Evolutionary conservation across 2,888 invertebrate species (phyloP), one percentile per base, ranked within the genome.

Genomic region (Andricus quercusramuli): DNA sequence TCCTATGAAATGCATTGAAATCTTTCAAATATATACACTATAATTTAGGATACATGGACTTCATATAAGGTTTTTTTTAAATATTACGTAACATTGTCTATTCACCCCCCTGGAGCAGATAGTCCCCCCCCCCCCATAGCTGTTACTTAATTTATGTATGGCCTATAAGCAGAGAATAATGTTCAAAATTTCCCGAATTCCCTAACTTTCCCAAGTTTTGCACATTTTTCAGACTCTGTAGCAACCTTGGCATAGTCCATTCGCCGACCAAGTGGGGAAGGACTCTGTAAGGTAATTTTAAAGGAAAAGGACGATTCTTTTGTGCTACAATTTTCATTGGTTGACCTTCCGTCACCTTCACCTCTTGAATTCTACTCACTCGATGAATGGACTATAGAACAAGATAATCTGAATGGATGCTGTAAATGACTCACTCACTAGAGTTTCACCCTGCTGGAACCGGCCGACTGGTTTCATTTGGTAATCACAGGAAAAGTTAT

Each of bases 381-480:
- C n/a, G n/a, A n/a, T 56, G n/a, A 56, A 56, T 56, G n/a, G n/a
- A 56, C 56, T 56, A 56, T 44, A 66, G 15, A 76, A 44, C 47
- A 66, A 79, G 80, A 80, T 81, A 82, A 81, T 85, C 82, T 84
- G 83, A 85, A 82, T 74, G 70, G 70, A 74, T 83, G 82, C 83
- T 84, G 83, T 86, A 85, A 90, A 93, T 93, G 93, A 95, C 94
- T 95, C 94, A 95, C 96, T 96, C 93, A 97, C 97, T 93, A 97
- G 96, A 94, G 95, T 96, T 92, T 95, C 95, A 90, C 94, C 95
- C 93, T 96, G 96, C 88, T 95, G 96, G 92, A 97, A 97, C 91
- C 96, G 96, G 47, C 96, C 97, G n/a, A 98, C 96, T 1, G 97
- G 96, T 86, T 96, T 94, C 96, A 98, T 96, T 91, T 96, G 96